Base-by-base conservation (phyloP, 2,888 invertebrate species). In the Leucozona laternaria region DNA sequence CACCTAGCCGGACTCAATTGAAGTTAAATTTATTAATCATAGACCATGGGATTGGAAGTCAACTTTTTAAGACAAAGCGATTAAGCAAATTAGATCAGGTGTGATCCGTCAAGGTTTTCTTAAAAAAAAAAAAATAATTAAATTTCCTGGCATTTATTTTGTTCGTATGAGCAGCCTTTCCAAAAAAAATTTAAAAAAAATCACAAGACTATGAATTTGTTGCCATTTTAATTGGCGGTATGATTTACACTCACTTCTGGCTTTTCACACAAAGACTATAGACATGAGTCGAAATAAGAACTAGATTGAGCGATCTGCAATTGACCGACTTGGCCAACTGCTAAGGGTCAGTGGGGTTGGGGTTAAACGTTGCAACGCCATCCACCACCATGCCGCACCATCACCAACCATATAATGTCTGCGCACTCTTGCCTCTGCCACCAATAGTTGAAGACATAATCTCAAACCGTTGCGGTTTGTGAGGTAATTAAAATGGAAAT, bases 401-500 rank as follows among this genome's bases (percentile, higher is more conserved):
- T 11, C 58, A 20, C 15, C 31, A 3, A 6, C 0, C 50, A 20
- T 17, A 13, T 17, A 13, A 20, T 22, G 1, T 2, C 20, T 13
- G 50, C 17, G 31, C 31, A 31, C 31, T 31, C 31, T 31, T 31
- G 13, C 58, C 22, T 22, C 22, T 5, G 11, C 64, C 20, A 37
- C 37, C 7, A 60, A 40, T 40, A 60, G 22, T 11, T 25, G 48
- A 73, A 78, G 81, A 57, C 77, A 60, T 37, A 50, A 76, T 68
- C 60, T 80, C 34, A 45, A 68, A 37, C 58, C 45, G 57, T 55
- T 66, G 77, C 70, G 77, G 48, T 20, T 37, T 79, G 50, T 66
- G 75, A 28, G 40, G 82, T 86, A 86, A 86, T 86, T 86, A 86
- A 86, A 82, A 86, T 86, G 82, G 70, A 86, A 82, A 86, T 86